Percentiles rank a stretch among this genome's conserved stretches.
These are phyloP conservation scores for Eudemis profundana DNA, from an alignment of 2,888 invertebrate genomes.

Conservation along the genomic window DNA sequence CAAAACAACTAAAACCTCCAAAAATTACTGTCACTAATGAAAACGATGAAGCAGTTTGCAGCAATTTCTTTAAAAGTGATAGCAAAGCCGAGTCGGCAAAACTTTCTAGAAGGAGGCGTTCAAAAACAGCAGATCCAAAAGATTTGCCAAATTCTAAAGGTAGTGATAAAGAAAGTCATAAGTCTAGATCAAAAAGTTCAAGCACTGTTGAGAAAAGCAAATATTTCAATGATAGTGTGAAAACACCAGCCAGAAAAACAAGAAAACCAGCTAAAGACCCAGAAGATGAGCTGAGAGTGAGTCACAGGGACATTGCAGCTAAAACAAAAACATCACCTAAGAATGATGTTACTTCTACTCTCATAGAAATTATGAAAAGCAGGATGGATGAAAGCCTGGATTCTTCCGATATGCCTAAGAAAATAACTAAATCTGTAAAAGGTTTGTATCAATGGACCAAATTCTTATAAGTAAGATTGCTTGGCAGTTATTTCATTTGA, in stretches of 20 bases:
- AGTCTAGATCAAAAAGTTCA: conserved; percentile 68
- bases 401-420: conserved; percentile 67
- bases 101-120: conserved; percentile 52
- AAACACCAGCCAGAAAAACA: conserved; percentile 50
- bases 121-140: conserved; percentile 54
- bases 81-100: conserved; percentile 18
- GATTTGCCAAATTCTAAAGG: conserved; percentile 41
- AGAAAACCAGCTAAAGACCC: conserved; percentile 50
- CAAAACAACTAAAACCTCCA: conserved; percentile 52
- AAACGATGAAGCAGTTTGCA: conserved; percentile 57
- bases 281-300: conserved; percentile 69
- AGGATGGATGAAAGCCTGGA: conserved; percentile 72
- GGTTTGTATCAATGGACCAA: conserved; percentile 53
- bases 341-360: conserved; percentile 78
- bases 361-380: conserved; percentile 81
- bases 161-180: conserved; percentile 35
- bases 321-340: conserved; percentile 59
- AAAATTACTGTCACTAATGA: conserved; percentile 61
- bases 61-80: conserved; percentile 65
- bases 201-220: conserved; percentile 63
- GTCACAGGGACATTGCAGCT: conserved; percentile 68
- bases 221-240: conserved; percentile 62
- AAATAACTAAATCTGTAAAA: conserved; percentile 64
- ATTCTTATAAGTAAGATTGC: too few relatives aligned
- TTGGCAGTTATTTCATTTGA: too few relatives aligned